phyloP scores from a whole-genome alignment of 1,140 invertebrate genomes.

The Eriosoma lanigerum region DNA sequence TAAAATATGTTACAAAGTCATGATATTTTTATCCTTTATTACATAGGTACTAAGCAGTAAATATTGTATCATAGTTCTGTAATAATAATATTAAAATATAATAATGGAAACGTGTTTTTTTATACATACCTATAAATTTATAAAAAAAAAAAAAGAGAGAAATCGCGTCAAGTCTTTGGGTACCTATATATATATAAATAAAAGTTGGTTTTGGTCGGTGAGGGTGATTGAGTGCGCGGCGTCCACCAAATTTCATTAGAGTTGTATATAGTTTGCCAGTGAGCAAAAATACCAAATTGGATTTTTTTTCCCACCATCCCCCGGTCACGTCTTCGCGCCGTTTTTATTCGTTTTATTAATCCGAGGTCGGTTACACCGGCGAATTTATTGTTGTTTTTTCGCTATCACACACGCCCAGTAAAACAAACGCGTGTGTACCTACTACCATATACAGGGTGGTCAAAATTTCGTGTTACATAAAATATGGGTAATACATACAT shows the following conservation, averaged over 20 bases:
- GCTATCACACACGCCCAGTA: constrained; percentile 33
- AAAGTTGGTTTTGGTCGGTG: constrained; percentile 46
- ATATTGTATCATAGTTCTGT: no score
- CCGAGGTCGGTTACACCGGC: constrained; percentile 30
- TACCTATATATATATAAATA: constrained; percentile 38
- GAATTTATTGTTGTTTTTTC: constrained; percentile 38
- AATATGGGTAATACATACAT: no score
- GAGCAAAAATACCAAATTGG: constrained; percentile 50
- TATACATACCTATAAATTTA: neutral
- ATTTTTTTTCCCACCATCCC: constrained; percentile 24
- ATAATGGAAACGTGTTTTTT: constrained; percentile 36
- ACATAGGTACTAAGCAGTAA: no score
- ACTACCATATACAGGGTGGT: no score
- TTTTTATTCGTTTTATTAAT: constrained; percentile 52
- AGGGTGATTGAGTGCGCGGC: constrained; percentile 46
- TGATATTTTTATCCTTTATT: no score
- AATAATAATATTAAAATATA: constrained; percentile 37
- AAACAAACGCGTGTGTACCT: constrained; percentile 28
- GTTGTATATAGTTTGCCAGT: constrained; percentile 5
- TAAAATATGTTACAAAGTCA: no score
- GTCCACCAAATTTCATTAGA: constrained; percentile 51
- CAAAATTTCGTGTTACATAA: no score
- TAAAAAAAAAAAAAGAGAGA: neutral
- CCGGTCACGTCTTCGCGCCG: neutral
- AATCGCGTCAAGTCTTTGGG: neutral